These are phyloP conservation scores for Acipenser ruthenus DNA, from an alignment of 2,797 vertebrate species.

Conservation along the genomic window DNA sequence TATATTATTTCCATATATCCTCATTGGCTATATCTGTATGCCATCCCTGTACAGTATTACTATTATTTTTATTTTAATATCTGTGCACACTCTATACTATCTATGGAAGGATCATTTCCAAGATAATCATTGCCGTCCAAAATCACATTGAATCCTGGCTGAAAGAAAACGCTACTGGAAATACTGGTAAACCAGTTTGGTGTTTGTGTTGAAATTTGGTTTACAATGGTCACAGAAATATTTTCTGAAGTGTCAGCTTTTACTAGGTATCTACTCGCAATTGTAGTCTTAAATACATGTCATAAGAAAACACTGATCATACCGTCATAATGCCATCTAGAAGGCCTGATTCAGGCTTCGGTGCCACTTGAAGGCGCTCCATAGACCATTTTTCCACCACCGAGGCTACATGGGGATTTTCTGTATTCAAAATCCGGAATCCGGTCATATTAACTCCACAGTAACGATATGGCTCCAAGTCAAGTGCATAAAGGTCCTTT, in stretches of 20 bases:
- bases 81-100: no score
- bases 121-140: no score
- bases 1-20: no score
- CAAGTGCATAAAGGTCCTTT: conserved; percentile 92
- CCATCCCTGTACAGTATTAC: no score
- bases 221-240: not conserved
- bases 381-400: conserved; percentile 97
- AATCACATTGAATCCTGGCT: no score
- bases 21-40: no score
- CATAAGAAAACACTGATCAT: conserved; percentile 39
- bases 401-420: conserved; percentile 85
- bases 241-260: not conserved
- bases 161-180: no score
- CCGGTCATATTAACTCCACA: conserved; percentile 97
- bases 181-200: no score
- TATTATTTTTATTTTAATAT: no score
- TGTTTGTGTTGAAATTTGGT: no score
- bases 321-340: conserved; percentile 96
- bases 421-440: conserved; percentile 94
- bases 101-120: no score
- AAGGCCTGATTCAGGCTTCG: conserved; percentile 81
- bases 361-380: conserved; percentile 78
- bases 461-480: conserved; percentile 95
- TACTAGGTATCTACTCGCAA: not conserved
- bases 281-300: not conserved